Evolutionary conservation across 2,113 vertebrate genomes (phyloP).

Genomic region (Pelusios castaneus): DNA sequence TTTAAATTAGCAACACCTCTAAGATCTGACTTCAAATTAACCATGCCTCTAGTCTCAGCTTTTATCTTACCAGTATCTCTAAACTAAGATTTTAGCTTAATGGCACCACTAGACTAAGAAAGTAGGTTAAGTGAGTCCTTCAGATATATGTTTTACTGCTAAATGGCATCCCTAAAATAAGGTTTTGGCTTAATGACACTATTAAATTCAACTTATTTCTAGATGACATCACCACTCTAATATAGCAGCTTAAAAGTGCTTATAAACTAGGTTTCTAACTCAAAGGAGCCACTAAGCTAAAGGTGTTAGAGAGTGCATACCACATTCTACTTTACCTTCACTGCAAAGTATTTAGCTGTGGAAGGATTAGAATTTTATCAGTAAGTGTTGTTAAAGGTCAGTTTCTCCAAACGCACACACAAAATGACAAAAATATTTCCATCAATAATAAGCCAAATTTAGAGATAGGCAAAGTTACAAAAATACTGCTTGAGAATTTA

Average conservation of each 20-base stretch:
- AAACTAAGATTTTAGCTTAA: neutral
- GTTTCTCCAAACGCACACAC: neutral
- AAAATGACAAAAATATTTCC: neutral
- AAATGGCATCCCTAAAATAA: neutral
- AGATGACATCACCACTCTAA: neutral
- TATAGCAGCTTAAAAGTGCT: neutral
- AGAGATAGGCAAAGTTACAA: neutral
- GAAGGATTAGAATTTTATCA: neutral
- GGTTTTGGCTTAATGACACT: neutral
- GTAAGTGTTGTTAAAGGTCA: neutral
- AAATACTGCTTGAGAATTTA: neutral
- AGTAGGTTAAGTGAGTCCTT: neutral
- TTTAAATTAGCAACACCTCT: neutral
- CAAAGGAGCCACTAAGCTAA: neutral
- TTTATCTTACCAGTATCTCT: neutral
- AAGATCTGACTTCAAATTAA: neutral
- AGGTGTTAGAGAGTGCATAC: neutral
- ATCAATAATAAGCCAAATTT: neutral
- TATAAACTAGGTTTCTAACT: neutral
- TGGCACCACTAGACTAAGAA: neutral
- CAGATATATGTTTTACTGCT: neutral
- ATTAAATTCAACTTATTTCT: neutral
- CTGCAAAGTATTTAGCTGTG: neutral
- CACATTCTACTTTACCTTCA: fast-evolving
- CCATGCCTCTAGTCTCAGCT: neutral